These are phyloP conservation scores for Panurus biarmicus DNA, from an alignment of 2,113 vertebrate genomes.

Conservation along the genomic window DNA sequence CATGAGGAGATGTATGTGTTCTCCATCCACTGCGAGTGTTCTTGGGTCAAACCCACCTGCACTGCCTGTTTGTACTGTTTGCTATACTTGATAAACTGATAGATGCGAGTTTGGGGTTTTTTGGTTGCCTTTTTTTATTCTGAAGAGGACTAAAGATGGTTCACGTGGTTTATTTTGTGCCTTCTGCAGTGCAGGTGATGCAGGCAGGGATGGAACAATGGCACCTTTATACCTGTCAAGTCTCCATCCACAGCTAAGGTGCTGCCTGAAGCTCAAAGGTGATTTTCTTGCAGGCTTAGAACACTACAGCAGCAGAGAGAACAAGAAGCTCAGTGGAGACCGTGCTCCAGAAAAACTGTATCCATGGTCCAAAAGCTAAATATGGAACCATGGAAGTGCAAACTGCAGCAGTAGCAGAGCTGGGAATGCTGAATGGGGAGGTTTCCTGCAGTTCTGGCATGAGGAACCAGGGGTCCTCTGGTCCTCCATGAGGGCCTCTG, in stretches of 20 bases:
- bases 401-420: fast-evolving
- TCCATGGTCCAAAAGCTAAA: not conserved
- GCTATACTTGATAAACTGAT: not conserved
- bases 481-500: not conserved
- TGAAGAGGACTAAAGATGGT: not conserved
- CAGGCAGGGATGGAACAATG: not conserved
- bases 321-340: not conserved
- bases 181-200: not conserved
- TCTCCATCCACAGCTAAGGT: not conserved
- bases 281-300: not conserved
- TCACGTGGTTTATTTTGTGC: not conserved
- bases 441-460: not conserved
- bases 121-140: not conserved
- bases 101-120: fast-evolving
- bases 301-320: not conserved
- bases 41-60: not conserved
- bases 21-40: not conserved
- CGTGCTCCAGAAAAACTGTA: not conserved
- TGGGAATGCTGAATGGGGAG: not conserved
- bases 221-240: not conserved
- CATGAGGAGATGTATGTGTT: fast-evolving
- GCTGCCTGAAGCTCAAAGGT: not conserved
- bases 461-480: not conserved
- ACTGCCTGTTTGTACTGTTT: not conserved
- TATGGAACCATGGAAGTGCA: not conserved